A percentile compares a stretch with the other conserved stretches of the same genome.
These are phyloP conservation scores for Agapostemon virescens DNA, from an alignment of 2,888 invertebrate species.

Conservation along the genomic window DNA sequence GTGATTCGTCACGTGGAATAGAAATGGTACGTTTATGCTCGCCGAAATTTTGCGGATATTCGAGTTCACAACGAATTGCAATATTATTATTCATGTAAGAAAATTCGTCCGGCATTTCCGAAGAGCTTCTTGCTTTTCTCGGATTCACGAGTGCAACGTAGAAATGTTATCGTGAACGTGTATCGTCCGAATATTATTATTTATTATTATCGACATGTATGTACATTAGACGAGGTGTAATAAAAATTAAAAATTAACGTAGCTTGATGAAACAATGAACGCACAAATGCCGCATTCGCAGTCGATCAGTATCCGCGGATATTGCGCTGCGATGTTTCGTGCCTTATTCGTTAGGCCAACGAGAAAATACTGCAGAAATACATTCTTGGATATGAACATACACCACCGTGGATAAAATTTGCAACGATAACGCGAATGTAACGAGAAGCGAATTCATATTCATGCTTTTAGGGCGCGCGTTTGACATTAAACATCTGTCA, in stretches of 20 bases:
- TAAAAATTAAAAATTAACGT: constrained; percentile 30
- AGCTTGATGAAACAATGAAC: neutral
- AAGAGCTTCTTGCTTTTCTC: neutral
- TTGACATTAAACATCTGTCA: neutral
- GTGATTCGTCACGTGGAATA: neutral
- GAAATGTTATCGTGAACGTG: neutral
- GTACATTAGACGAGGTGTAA: constrained; percentile 29
- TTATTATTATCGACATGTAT: constrained; percentile 51
- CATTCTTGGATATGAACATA: neutral
- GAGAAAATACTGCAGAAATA: neutral
- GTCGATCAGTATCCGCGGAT: constrained; percentile 28
- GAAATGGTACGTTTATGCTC: neutral
- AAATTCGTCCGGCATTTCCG: neutral
- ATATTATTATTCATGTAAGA: neutral
- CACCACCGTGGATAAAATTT: neutral
- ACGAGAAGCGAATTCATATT: neutral
- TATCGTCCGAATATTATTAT: constrained; percentile 30
- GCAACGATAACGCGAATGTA: neutral
- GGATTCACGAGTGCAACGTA: neutral
- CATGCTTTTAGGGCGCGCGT: neutral
- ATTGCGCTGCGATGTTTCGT: constrained; percentile 28
- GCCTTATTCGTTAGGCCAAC: neutral
- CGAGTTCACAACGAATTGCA: neutral
- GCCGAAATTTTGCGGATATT: neutral
- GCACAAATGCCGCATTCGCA: neutral